phyloP scores from a whole-genome alignment of 2,888 invertebrate genomes.

The Elmis aenea region DNA sequence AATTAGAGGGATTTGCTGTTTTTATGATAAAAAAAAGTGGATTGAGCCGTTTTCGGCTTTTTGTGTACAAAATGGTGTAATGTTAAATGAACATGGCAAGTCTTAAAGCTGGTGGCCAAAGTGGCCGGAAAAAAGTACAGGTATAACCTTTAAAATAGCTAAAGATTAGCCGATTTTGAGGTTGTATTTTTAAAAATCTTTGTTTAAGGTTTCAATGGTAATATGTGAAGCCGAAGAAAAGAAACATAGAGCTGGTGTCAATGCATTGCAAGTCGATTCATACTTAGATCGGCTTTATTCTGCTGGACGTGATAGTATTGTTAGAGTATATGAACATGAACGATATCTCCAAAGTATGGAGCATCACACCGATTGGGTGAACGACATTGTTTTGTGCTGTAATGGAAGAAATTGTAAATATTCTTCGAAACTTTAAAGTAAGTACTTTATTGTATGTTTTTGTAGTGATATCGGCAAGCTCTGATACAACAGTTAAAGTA shows the following conservation, averaged over 20 bases:
- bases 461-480: constrained; percentile 95
- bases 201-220: constrained; percentile 92
- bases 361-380: constrained; percentile 99
- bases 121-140: constrained; percentile 45
- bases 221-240: constrained; percentile 94
- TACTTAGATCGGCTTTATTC: constrained; percentile 85
- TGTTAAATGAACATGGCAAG: constrained; percentile 37
- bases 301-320: constrained; percentile 95
- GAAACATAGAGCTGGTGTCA: constrained; percentile 91
- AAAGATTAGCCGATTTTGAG: background rate
- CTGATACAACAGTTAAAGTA: constrained; percentile 98
- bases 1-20: too few species aligned
- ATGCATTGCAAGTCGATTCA: constrained; percentile 91
- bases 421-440: constrained; percentile 20
- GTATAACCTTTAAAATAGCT: constrained; percentile 25
- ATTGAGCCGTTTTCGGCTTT: too few species aligned
- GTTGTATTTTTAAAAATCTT: constrained; percentile 4
- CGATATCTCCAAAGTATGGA: constrained; percentile 95
- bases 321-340: constrained; percentile 86
- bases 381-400: constrained; percentile 97
- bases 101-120: constrained; percentile 41
- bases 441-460: constrained; percentile 19
- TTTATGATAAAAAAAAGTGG: too few species aligned
- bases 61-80: too few species aligned
- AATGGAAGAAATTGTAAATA: constrained; percentile 89